A percentile compares a stretch with the other conserved stretches of the same genome.
Conservation (phyloP, 2,113 vertebrate genomes). For the Cranoglanis bouderius region DNA sequence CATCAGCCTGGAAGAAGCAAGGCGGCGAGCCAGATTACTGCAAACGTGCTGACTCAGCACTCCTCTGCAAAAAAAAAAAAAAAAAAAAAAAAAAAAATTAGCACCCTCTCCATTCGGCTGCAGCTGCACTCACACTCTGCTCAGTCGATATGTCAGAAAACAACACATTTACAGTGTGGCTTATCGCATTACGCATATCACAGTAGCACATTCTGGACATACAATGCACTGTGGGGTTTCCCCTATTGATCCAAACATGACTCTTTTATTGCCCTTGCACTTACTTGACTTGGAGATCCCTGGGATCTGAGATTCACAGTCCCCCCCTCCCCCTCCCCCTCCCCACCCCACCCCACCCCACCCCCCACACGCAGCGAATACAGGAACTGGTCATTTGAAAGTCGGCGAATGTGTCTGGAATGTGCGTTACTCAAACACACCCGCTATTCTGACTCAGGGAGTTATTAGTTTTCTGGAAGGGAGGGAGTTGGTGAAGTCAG, state of each 20-base stretch:
- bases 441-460: conserved; percentile 25
- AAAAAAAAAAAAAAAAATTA: not conserved
- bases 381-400: conserved; percentile 19
- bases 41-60: conserved; percentile 36
- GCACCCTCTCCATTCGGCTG: not conserved
- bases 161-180: conserved; percentile 6
- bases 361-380: not conserved
- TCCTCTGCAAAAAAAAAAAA: not conserved
- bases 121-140: not conserved
- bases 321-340: not conserved
- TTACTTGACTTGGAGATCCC: not conserved
- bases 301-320: not conserved
- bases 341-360: not conserved
- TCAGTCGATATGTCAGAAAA: conserved; percentile 15
- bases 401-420: conserved; percentile 35
- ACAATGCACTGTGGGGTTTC: not conserved
- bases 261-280: not conserved
- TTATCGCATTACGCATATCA: not conserved
- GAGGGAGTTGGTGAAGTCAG: conserved; percentile 24
- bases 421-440: conserved; percentile 43
- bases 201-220: not conserved
- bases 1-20: conserved; percentile 21
- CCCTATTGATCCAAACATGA: not conserved
- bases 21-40: conserved; percentile 24
- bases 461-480: conserved; percentile 34